These are phyloP conservation scores for Cochlearius cochlearius DNA, from an alignment of 2,113 vertebrate species.

Conservation along the genomic window DNA sequence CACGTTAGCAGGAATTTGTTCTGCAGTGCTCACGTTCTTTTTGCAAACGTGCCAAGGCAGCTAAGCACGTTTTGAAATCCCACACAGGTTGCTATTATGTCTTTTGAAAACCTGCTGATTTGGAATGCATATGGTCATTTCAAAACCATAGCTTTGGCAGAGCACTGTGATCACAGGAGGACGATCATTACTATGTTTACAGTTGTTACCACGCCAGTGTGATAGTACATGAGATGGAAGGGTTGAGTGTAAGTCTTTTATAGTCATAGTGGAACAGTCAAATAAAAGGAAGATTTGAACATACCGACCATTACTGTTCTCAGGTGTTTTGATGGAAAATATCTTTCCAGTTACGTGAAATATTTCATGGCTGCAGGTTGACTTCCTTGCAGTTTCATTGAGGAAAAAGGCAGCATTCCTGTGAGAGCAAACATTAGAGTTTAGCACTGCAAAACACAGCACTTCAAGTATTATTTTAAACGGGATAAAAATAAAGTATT, in stretches of 20 bases:
- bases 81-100: neutral
- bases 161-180: neutral
- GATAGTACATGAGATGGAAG: neutral
- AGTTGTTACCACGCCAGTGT: neutral
- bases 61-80: neutral
- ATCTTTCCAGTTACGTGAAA: neutral
- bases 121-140: neutral
- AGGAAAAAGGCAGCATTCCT: neutral
- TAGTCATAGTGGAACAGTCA: neutral
- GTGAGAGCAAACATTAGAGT: neutral
- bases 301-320: neutral
- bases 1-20: neutral
- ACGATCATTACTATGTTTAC: neutral
- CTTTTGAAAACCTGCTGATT: neutral
- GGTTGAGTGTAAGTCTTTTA: neutral
- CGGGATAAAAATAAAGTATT: neutral
- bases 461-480: neutral
- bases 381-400: neutral
- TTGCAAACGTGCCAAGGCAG: neutral
- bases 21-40: neutral
- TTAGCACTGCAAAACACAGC: neutral
- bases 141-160: neutral
- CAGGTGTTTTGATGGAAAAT: neutral
- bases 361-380: neutral
- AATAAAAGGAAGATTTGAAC: neutral